Evolutionary conservation across 2,888 invertebrate species (phyloP), one percentile per base, ranked within the genome.

Genomic region (Ochlodes sylvanus): DNA sequence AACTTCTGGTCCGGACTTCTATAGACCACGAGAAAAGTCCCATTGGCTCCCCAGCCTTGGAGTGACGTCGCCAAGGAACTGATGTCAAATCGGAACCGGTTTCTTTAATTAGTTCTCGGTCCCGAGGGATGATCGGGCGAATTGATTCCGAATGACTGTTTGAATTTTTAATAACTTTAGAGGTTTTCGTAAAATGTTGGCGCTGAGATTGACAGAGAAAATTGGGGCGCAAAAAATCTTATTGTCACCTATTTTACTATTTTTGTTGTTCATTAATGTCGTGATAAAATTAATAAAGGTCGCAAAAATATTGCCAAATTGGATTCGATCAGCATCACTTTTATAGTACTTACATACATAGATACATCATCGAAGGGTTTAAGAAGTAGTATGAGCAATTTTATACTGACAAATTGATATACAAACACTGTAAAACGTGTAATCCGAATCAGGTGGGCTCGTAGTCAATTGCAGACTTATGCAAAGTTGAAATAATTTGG

Each of bases 111-210:
- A 67, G 67, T 67, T 61, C 38, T 27, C 55, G 60, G 10, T 62
- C 67, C 55, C 61, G 34, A 12, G 47, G 61, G 58, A 60, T 55
- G 54, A 56, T 52, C 55, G 55, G 44, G n/a, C 61, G 44, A 56
- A 67, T 67, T 67, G 66, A 61, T 61, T 67, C 54, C 27, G 34
- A 54, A 21, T 52, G 47, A 67, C 54, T 60, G 66, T 61, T 67
- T 44, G 66, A 67, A 55, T 67, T 67, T 66, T 67, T 67, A 67
- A 67, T 67, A 67, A 34, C 66, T 61, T 61, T 15, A 67, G 55
- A 34, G 60, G 34, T 66, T 42, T 62, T 21, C 38, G 34, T 32
- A 60, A 50, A 65, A 55, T 61, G 58, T 52, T 66, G 34, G 54
- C 1, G 15, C 15, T 4, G 15, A 7, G 9, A 38, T 4, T 1